Base-by-base conservation (phyloP, 2,888 invertebrate species). In the Drosophila mimica region DNA sequence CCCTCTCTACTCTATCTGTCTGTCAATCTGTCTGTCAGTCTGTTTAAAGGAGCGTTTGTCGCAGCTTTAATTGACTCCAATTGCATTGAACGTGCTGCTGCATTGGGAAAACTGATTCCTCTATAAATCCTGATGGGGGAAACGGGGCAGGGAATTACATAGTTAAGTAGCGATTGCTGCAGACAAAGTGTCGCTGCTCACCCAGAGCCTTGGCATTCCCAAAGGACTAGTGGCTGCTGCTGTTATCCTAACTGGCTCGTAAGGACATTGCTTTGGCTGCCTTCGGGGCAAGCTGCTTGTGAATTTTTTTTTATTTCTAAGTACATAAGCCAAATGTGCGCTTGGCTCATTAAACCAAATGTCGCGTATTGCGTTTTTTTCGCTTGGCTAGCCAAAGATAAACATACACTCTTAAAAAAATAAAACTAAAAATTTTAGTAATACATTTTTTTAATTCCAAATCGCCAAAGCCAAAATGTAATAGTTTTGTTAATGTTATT, bases 261-360 rank as follows among this genome's bases (percentile, higher is more conserved):
- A 64, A 72, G 70, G 58, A 70, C 65, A 54, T 43, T 56, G 67
- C 65, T 68, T 52, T 62, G 52, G 53, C 59, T 63, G 69, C 63
- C 59, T 51, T 43, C 28, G 53, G 61, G 64, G 30, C 34, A 34
- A 25, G 33, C 33, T 51, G 33, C 59, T 57, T 64, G 53, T 38
- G 33, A 33, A 51, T 61, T 54, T 34, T 56, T 25, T 25, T 53
- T 43, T 58, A 63, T 59, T 33, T 53, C 60, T 31, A 67, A 74
- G 69, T 60, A 70, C 54, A 57, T 56, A 69, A 69, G 52, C 56
- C 36, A 65, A 66, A 76, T 74, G 68, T 69, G 59, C 52, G 76
- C 70, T 68, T 73, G 74, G 70, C 84, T 87, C 80, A 83, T 84
- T 84, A 85, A 72, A 59, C 61, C 63, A 74, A 80, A 74, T 65